Base-by-base conservation (phyloP, 2,797 vertebrate species). In the Threskiornis aethiopicus region DNA sequence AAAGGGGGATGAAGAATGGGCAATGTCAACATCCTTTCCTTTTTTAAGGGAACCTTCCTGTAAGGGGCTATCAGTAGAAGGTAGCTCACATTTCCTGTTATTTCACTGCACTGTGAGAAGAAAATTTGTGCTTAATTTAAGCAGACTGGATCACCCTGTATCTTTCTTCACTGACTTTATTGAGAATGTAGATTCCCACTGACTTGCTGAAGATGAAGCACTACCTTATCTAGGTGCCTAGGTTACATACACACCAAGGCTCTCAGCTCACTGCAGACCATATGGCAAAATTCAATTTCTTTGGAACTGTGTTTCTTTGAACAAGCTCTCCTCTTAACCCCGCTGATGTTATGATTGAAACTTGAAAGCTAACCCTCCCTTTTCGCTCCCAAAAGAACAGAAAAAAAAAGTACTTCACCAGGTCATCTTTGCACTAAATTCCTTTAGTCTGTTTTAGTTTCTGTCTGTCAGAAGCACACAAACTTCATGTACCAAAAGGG, bases 281-380 rank as follows among this genome's bases (percentile, higher is more conserved):
- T 72, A 78, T 71, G 76, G 73, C 79, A 97, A 98, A 98, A 96
- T 93, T 92, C 67, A 84, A 64, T 97, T 96, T 96, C 64, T 94
- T 87, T 84, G 81, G 58, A 96, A 94, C 83, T 82, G 28, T 62
- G 62, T 92, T 94, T 35, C 57, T 94, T 96, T 92, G 62, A 96
- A 79, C 65, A 79, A 93, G 33, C 51, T 96, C 37, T 65, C 21
- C 47, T 91, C 70, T 87, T 90, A 95, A 87, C 83, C 42, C 21
- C 3, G 1, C 25, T 54, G n/a, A 54, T 57, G 35, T 76, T 87
- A 49, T 58, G 78, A 89, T 8, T 76, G 62, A 69, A 95, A 72
- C 49, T 86, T 90, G 66, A 90, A 92, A 92, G 81, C 3, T 77
- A 78, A 49, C 18, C 28, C 6, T 66, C 16, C 8, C 9, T n/a